Evolutionary conservation across 2,888 invertebrate genomes (phyloP).

Genomic region (Platycheirus rosarum): DNA sequence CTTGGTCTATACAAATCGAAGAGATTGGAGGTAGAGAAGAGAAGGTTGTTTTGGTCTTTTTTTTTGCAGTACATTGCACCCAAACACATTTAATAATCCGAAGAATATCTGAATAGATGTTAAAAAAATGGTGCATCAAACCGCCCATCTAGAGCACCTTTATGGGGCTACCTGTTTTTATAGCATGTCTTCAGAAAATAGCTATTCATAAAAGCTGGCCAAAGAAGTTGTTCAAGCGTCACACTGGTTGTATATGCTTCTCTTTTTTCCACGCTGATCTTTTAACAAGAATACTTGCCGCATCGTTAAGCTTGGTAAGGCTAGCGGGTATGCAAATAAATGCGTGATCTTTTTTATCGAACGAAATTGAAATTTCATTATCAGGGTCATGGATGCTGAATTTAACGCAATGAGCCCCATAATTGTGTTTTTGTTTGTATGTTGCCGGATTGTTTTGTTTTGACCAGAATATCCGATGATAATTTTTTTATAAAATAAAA

Average conservation of each 20-base stretch:
- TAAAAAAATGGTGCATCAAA: too few species aligned
- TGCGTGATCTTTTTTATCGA: conserved; percentile 54
- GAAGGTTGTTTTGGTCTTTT: conserved; percentile 55
- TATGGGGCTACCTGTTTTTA: too few species aligned
- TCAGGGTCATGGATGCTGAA: conserved; percentile 38
- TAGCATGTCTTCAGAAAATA: too few species aligned
- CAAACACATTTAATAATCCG: too few species aligned
- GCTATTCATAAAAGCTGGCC: too few species aligned
- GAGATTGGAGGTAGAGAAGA: too few species aligned
- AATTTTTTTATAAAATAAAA: too few species aligned
- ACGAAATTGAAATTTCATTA: conserved; percentile 46
- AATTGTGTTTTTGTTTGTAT: not conserved
- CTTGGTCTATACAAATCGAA: not conserved
- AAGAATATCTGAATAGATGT: too few species aligned
- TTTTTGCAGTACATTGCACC: not conserved
- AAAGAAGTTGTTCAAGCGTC: too few species aligned
- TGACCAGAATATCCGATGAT: not conserved
- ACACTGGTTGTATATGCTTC: not conserved
- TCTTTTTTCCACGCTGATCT: not conserved
- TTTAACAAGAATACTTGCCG: conserved; percentile 26
- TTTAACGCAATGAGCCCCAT: not conserved
- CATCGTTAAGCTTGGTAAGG: conserved; percentile 15
- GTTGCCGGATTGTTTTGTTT: not conserved
- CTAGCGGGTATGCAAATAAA: conserved; percentile 44
- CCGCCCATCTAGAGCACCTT: too few species aligned